phyloP scores from a whole-genome alignment of 2,888 invertebrate genomes.

The Phortica okadai region DNA sequence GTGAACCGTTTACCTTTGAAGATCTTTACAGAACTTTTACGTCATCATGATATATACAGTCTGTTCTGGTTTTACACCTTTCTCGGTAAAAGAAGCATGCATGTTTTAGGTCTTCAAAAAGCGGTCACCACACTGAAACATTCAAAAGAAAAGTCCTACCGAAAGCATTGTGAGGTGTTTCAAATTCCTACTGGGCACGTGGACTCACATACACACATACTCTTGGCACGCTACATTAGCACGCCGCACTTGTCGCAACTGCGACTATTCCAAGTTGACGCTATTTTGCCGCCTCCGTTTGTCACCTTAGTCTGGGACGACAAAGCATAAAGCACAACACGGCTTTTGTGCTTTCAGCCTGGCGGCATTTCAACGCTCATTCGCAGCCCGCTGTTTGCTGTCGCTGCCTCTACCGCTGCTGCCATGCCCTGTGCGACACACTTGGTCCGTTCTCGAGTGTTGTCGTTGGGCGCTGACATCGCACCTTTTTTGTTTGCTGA shows the following conservation, averaged over 20 bases:
- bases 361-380: background rate
- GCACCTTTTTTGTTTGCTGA: slow-evolving; percentile 38
- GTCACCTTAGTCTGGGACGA: background rate
- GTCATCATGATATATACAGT: no score
- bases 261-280: background rate
- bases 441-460: background rate
- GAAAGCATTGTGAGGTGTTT: no score
- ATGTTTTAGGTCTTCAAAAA: no score
- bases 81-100: no score
- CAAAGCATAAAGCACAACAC: background rate
- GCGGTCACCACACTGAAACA: no score
- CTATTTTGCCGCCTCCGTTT: background rate
- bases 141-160: no score
- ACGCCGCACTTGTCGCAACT: background rate
- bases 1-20: no score
- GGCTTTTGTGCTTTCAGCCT: background rate
- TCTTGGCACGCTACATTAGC: background rate
- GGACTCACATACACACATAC: background rate
- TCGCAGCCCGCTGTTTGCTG: background rate
- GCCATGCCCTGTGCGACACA: background rate
- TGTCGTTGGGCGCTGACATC: background rate
- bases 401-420: background rate
- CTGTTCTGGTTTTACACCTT: no score
- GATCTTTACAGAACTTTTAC: no score
- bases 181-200: no score